Base-by-base conservation (phyloP, 2,797 vertebrate genomes). In the Hyperoplus lanceolatus region DNA sequence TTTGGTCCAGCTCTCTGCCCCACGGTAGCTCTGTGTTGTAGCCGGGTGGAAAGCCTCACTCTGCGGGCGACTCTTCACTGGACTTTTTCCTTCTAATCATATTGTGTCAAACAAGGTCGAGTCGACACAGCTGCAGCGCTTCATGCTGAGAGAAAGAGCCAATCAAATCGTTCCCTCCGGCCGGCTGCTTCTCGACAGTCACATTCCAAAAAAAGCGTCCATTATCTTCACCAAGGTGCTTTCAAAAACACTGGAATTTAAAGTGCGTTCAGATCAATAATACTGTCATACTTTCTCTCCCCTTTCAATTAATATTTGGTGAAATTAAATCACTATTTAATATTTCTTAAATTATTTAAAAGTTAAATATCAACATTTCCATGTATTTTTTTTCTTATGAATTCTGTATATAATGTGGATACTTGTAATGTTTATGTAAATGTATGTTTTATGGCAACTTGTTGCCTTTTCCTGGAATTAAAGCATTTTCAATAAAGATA, bases 231-330 rank as follows among this genome's bases (percentile, higher is more conserved):
- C 15, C 36, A 55, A 75, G 63, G 56, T 29, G 15, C 58, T 72
- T 86, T 70, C 75, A 81, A 85, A 29, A 29, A 29, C 29, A 84
- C 14, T 38, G 2, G 4, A 2, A 18, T 60, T 70, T 82, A 89
- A 90, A 90, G 84, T 92, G 85, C 89, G 70, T 75, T 45, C 41
- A 76, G 77, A 79, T 81, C 15, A 67, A 55, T 90, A 90, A 91
- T 89, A 93, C 86, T 88, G 87, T 75, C 54, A 80, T 6, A 43
- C 42, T 66, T 70, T 56, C 43, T 48, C 38, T 8, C 48, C 12
- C 43, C 21, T 64, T 12, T 48, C 36, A 13, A 41, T 77, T 43
- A 80, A 58, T 51, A 73, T 45, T 46, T 79, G 82, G 85, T 89
- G 81, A 87, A 83, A 79, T 81, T 29, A 29, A 87, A 87, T 87